These are phyloP conservation scores for Sebastes oblongus DNA, from an alignment of 2,797 vertebrate genomes.

Conservation along the genomic window DNA sequence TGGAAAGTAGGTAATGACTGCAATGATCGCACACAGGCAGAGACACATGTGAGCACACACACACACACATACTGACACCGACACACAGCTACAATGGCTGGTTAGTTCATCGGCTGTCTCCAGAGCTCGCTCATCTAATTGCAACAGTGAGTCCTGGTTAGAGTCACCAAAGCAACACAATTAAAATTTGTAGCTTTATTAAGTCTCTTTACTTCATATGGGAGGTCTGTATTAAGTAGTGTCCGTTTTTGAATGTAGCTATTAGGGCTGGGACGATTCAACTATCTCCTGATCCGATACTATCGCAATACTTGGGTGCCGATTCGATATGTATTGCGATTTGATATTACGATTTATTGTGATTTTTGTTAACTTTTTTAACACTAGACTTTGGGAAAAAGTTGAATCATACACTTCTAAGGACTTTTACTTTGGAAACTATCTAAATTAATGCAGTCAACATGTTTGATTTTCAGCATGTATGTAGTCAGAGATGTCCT, in stretches of 20 bases:
- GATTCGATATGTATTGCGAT: too few species aligned
- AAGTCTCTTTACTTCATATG: background rate
- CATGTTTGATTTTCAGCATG: too few species aligned
- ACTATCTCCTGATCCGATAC: too few species aligned
- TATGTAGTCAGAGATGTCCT: too few species aligned
- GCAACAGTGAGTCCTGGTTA: slow-evolving; percentile 14
- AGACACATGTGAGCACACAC: background rate
- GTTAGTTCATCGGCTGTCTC: slow-evolving; percentile 34
- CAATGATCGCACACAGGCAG: slow-evolving; percentile 44
- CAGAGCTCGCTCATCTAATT: slow-evolving; percentile 11
- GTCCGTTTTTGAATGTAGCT: background rate
- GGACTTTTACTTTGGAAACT: too few species aligned
- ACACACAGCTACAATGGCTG: slow-evolving; percentile 13
- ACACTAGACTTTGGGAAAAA: too few species aligned
- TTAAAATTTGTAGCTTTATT: slow-evolving; percentile 10
- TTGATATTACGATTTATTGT: too few species aligned
- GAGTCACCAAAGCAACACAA: slow-evolving; percentile 5
- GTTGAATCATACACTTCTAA: too few species aligned
- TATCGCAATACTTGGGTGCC: too few species aligned
- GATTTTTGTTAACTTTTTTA: too few species aligned
- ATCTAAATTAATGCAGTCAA: too few species aligned
- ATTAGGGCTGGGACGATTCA: background rate
- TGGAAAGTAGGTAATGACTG: slow-evolving; percentile 67
- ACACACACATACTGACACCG: background rate
- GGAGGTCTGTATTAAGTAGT: background rate